Evolutionary conservation across 64 coral and sea anemone genomes (phyloP).

Genomic region (Cladopsammia gracilis): DNA sequence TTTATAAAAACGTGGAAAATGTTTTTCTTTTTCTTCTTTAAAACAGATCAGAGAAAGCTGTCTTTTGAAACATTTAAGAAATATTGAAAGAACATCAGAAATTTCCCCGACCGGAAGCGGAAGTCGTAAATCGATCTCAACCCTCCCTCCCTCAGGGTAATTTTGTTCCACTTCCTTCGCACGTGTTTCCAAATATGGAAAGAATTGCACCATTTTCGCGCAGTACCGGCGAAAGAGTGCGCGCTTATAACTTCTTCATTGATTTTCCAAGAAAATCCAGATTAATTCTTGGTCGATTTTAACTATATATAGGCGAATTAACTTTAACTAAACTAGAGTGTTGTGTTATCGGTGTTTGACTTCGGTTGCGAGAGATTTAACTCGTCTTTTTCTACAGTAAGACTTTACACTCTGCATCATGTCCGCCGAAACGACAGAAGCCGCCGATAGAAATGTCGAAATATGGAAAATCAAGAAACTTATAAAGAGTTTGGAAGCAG

Average conservation of each 20-base stretch:
- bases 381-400: neutral
- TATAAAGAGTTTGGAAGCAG: slow-evolving; percentile 99
- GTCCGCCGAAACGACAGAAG: slow-evolving; percentile 85
- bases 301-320: neutral
- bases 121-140: too few relatives aligned
- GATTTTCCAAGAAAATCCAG: neutral
- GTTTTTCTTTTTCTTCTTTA: too few relatives aligned
- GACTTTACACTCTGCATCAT: neutral
- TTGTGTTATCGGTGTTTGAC: neutral
- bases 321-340: neutral
- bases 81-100: too few relatives aligned
- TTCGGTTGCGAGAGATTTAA: neutral
- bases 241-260: neutral
- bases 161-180: slow-evolving; percentile 15
- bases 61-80: too few relatives aligned
- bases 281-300: slow-evolving; percentile 8
- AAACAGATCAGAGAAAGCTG: too few relatives aligned
- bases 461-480: slow-evolving; percentile 99
- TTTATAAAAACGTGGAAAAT: too few relatives aligned
- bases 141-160: neutral
- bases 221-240: neutral
- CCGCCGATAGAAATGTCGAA: slow-evolving; percentile 98
- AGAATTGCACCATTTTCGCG: slow-evolving; percentile 81
- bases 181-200: slow-evolving; percentile 89
- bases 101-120: neutral